Conservation (phyloP, 2,113 vertebrate genomes). For the Limnothrissa miodon region DNA sequence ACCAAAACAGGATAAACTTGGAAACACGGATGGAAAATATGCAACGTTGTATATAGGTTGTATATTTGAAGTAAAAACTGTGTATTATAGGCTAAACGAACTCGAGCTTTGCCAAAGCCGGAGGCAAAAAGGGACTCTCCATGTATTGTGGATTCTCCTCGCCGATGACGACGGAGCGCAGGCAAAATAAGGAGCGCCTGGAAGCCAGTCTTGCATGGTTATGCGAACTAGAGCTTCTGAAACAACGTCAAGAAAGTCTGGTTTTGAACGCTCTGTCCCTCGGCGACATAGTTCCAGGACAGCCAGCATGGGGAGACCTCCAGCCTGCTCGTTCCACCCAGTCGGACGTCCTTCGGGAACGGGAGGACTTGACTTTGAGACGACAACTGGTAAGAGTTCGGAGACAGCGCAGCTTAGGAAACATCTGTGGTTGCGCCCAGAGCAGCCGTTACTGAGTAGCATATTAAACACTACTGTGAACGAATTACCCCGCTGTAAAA, state of each 20-base stretch:
- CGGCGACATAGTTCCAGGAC: slow-evolving; percentile 51
- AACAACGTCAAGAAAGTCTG: slow-evolving; percentile 73
- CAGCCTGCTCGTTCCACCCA: slow-evolving; percentile 31
- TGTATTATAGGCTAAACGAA: not conserved
- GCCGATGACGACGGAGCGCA: slow-evolving; percentile 68
- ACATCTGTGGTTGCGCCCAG: not conserved
- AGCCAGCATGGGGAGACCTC: slow-evolving; percentile 52
- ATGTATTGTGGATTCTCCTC: slow-evolving; percentile 71
- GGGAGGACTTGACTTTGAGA: slow-evolving; percentile 72
- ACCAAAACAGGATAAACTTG: not conserved
- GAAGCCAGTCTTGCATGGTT: slow-evolving; percentile 71
- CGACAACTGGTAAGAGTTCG: slow-evolving; percentile 70
- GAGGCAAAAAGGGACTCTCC: slow-evolving; percentile 9
- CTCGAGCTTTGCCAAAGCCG: slow-evolving; percentile 6
- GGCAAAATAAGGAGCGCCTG: slow-evolving; percentile 71
- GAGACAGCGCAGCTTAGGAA: slow-evolving; percentile 4
- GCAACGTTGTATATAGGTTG: not conserved
- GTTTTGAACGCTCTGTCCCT: slow-evolving; percentile 70
- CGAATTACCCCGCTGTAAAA: not conserved
- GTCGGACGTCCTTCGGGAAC: slow-evolving; percentile 64
- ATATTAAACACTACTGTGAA: not conserved
- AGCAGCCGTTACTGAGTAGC: not conserved
- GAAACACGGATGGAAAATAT: slow-evolving; percentile 3
- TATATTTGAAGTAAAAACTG: not conserved
- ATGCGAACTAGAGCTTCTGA: slow-evolving; percentile 73